Evolutionary conservation across 2,888 invertebrate genomes (phyloP), one percentile per base, ranked within the genome.

Genomic region (Tuberolachnus salignus): DNA sequence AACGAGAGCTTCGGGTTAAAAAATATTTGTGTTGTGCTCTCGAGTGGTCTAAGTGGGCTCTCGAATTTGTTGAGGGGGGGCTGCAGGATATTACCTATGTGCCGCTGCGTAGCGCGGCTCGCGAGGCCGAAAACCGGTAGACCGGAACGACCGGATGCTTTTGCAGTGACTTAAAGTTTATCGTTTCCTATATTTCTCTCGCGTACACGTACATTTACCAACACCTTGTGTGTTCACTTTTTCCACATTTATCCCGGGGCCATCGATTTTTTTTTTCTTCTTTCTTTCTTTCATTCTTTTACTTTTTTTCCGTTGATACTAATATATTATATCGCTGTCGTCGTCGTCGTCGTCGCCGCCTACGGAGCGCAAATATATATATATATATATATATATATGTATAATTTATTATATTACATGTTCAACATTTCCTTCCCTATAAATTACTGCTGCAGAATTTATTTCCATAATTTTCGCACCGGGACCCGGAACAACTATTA

Each of bases 111-210:
- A 34, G 3, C 34, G 3, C 8, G 44, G 26, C 19, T 57, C 46
- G n/a, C n/a, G n/a, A 3, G 44, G 21, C 57, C 44, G 46, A 55
- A 66, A 75, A 57, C 23, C n/a, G 26, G 57, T 66, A 66, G 75
- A 67, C 66, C 66, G 75, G 57, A 67, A 75, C 67, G 57, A 26
- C 66, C 66, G 75, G 75, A 67, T 75, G 55, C 46, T 75, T 57
- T 66, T 46, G 44, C 6, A 34, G 34, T 57, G 66, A 75, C 75
- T 67, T 46, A 57, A 66, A 67, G 55, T 67, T 57, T 75, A 67
- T 57, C 75, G 66, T 57, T 75, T 75, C 55, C 75, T 46, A 26
- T 46, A 26, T 75, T 67, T 66, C 66, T 55, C n/a, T 49, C 44
- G 55, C 6, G 34, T 34, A 34, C 6, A 34, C 6, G 6, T 51